Conservation (phyloP, 2,113 vertebrate genomes). For the Thalassoma bifasciatum region DNA sequence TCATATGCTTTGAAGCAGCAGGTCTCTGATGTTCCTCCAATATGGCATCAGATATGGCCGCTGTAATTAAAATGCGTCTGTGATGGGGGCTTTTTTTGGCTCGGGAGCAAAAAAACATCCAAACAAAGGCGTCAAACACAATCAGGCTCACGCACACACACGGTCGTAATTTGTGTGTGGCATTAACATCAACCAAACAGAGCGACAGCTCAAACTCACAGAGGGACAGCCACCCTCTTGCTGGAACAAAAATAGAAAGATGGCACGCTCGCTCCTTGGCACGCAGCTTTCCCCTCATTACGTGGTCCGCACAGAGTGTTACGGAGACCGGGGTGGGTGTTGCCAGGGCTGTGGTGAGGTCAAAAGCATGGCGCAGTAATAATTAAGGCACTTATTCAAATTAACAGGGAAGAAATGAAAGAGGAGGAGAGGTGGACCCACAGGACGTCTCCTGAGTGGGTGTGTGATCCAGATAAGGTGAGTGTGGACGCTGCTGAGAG, state of each 20-base stretch:
- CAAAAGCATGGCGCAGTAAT: constrained; percentile 56
- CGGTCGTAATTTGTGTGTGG: constrained; percentile 17
- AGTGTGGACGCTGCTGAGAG: constrained; percentile 13
- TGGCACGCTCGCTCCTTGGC: constrained; percentile 68
- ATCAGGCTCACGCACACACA: constrained; percentile 1
- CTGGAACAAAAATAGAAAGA: constrained; percentile 66
- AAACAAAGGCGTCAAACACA: constrained; percentile 43
- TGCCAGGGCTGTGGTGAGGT: constrained; percentile 62
- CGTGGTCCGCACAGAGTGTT: constrained; percentile 59
- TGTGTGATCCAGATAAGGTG: constrained; percentile 62
- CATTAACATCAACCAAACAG: constrained; percentile 54
- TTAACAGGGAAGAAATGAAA: constrained; percentile 58
- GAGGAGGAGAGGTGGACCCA: constrained; percentile 31
- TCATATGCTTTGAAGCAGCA: constrained; percentile 11
- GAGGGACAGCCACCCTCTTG: constrained; percentile 52
- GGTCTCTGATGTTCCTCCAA: constrained; percentile 28
- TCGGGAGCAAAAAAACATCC: constrained; percentile 22
- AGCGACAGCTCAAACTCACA: constrained; percentile 51
- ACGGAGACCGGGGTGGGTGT: constrained; percentile 40
- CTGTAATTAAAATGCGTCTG: constrained; percentile 36
- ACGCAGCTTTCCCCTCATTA: constrained; percentile 60
- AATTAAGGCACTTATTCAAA: constrained; percentile 77
- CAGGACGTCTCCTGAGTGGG: constrained; percentile 50
- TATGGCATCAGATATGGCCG: constrained; percentile 30
- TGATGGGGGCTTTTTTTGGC: constrained; percentile 15